A percentile compares a stretch with the other conserved stretches of the same genome.
Evolutionary conservation across 2,113 vertebrate species (phyloP).

Genomic region (Dasyprocta punctata): DNA sequence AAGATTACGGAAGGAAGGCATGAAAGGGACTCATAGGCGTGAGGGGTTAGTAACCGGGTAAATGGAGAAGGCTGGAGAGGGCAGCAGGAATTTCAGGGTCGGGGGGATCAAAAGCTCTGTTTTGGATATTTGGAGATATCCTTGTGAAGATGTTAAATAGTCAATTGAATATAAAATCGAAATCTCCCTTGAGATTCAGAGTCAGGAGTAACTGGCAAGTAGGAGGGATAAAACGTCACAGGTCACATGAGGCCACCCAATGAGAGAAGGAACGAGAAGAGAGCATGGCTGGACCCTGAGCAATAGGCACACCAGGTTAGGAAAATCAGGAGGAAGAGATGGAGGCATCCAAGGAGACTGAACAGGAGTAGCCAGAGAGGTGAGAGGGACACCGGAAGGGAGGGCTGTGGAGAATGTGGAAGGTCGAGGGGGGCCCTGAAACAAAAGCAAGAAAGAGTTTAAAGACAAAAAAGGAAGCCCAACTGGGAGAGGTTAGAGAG

Average conservation of each 20-base stretch:
- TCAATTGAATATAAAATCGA: background rate
- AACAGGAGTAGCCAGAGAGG: background rate
- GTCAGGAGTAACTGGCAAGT: background rate
- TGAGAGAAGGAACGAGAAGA: background rate
- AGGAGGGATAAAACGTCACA: background rate
- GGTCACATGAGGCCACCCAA: background rate
- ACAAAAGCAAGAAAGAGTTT: background rate
- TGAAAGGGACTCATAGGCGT: background rate
- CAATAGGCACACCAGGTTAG: background rate
- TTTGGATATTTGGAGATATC: background rate
- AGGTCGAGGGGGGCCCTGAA: background rate
- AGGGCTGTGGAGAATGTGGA: background rate
- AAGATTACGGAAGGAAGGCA: background rate
- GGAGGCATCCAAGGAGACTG: background rate
- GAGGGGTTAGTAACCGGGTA: background rate
- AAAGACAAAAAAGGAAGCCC: background rate
- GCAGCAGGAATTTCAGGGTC: background rate
- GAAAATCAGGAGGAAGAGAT: background rate
- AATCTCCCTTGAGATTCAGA: constrained; percentile 5
- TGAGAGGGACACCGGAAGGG: background rate
- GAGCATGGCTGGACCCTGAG: background rate
- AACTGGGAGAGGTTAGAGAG: background rate
- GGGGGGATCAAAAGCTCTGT: background rate
- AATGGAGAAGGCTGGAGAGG: background rate
- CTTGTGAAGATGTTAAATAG: background rate